phyloP scores from a whole-genome alignment of 2,888 invertebrate species.

The Heteropelma amictum region DNA sequence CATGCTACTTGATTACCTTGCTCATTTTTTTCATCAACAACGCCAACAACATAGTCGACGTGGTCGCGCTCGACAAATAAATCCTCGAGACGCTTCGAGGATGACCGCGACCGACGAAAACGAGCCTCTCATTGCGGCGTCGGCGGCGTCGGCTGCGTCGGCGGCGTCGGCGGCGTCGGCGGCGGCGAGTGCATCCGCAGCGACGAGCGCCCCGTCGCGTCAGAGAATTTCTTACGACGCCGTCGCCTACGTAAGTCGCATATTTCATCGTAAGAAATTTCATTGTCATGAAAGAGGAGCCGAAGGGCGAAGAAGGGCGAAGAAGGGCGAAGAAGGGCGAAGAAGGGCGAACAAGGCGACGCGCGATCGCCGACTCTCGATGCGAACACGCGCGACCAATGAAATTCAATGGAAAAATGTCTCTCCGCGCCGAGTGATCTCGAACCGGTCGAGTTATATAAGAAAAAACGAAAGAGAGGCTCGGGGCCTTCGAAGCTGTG shows the following conservation, averaged over 20 bases:
- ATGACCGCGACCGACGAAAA: constrained; percentile 70
- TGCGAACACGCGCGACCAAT: neutral
- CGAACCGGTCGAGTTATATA: constrained; percentile 31
- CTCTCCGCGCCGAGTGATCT: neutral
- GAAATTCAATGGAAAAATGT: neutral
- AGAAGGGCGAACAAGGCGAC: too few species aligned
- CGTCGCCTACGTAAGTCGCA: constrained; percentile 65
- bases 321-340: too few species aligned
- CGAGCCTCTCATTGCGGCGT: constrained; percentile 65
- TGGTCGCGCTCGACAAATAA: too few species aligned
- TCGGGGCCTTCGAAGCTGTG: too few species aligned
- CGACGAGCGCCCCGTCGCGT: constrained; percentile 48
- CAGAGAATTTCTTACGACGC: constrained; percentile 65
- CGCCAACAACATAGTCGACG: too few species aligned
- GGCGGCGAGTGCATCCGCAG: constrained; percentile 47
- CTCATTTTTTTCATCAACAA: too few species aligned
- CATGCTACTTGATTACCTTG: too few species aligned
- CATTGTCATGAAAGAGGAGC: neutral
- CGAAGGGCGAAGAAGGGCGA: too few species aligned
- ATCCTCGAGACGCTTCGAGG: constrained; percentile 2
- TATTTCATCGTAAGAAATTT: neutral
- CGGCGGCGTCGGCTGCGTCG: constrained; percentile 48
- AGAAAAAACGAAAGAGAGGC: too few species aligned
- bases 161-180: too few species aligned
- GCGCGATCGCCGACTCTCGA: too few species aligned